phyloP scores from a whole-genome alignment of 2,797 vertebrate species.

The Microctenopoma lineatum region DNA sequence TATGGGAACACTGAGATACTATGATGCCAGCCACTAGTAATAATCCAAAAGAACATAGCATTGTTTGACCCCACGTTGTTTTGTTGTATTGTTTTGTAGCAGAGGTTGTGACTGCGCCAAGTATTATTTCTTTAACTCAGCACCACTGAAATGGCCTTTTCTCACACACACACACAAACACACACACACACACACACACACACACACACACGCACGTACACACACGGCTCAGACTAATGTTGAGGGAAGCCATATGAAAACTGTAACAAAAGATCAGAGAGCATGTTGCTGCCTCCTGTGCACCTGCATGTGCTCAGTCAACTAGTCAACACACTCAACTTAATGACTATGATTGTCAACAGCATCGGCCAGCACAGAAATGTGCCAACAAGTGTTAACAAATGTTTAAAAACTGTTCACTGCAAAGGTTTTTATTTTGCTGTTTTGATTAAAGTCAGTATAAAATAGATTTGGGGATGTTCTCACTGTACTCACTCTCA shows the following conservation, averaged over 20 bases:
- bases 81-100: conserved; percentile 14
- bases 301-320: conserved; percentile 65
- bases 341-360: conserved; percentile 65
- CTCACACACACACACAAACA: conserved; percentile 55
- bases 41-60: conserved; percentile 19
- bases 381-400: conserved; percentile 5
- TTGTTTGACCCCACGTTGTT: conserved; percentile 29
- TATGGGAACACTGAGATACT: conserved; percentile 28
- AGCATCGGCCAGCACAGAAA: conserved; percentile 9
- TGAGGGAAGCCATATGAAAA: conserved; percentile 58
- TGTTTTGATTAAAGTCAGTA: not conserved
- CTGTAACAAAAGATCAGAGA: conserved; percentile 61
- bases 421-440: not conserved
- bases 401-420: not conserved
- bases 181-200: no score
- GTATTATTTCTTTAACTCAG: conserved; percentile 33
- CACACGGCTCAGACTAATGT: conserved; percentile 33
- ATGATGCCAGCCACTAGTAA: conserved; percentile 32
- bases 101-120: conserved; percentile 15
- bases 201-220: no score
- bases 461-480: conserved; percentile 1
- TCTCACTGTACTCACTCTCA: conserved; percentile 26
- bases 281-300: conserved; percentile 28
- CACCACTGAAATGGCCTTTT: conserved; percentile 27
- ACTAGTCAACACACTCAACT: conserved; percentile 42